These are phyloP conservation scores for Caenorhabditis tropicalis DNA, from an alignment of 1,140 invertebrate species.

Conservation along the genomic window DNA sequence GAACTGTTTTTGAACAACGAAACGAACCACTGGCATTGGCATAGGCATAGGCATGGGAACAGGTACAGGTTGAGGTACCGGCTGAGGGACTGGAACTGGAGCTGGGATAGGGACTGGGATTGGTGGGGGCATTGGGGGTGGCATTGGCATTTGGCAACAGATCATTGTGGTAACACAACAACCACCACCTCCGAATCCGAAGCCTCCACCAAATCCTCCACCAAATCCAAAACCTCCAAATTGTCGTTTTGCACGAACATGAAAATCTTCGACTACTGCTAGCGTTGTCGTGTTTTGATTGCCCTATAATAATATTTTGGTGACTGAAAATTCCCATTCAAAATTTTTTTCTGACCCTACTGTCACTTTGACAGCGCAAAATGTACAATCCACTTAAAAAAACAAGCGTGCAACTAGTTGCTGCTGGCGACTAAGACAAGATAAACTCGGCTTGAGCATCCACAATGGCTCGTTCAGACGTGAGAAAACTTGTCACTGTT, in stretches of 20 bases:
- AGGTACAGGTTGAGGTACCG: conserved; percentile 1
- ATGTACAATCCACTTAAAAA: neutral
- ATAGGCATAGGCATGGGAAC: neutral
- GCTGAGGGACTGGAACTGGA: conserved; percentile 1
- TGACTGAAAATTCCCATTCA: neutral
- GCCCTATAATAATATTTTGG: too few relatives aligned
- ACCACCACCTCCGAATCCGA: conserved; percentile 38
- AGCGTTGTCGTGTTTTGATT: conserved; percentile 57
- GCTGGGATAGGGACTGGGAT: conserved; percentile 1
- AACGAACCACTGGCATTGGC: conserved; percentile 15
- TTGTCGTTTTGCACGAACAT: conserved; percentile 28
- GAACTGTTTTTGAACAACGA: neutral
- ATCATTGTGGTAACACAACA: conserved; percentile 45
- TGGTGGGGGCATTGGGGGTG: conserved; percentile 11
- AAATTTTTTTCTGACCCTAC: too few relatives aligned
- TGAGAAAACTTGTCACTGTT: neutral
- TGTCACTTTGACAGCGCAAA: neutral
- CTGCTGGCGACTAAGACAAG: neutral
- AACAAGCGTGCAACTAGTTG: conserved; percentile 17
- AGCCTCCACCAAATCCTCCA: neutral
- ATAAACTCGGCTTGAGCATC: neutral
- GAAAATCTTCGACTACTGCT: conserved; percentile 47
- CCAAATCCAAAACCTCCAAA: conserved; percentile 38
- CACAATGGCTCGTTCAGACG: conserved; percentile 10
- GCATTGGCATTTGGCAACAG: conserved; percentile 19